Percentiles rank a stretch among this genome's conserved stretches.
Conservation (phyloP, 2,113 vertebrate genomes). For the Centropus bengalensis region DNA sequence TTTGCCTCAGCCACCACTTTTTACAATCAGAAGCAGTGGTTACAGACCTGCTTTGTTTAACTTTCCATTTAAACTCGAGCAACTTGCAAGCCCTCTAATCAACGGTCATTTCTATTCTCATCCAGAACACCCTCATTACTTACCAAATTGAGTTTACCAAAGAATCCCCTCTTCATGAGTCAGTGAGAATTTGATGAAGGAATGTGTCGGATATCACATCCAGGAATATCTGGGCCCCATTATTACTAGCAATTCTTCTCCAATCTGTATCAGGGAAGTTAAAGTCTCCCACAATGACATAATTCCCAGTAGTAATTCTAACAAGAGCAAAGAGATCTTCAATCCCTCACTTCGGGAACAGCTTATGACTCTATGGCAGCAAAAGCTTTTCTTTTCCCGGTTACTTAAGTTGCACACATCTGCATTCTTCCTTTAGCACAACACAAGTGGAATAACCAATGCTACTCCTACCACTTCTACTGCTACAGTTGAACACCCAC, state of each 20-base stretch:
- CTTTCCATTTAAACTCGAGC: conserved; percentile 24
- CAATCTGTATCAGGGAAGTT: conserved; percentile 73
- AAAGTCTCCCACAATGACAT: conserved; percentile 73
- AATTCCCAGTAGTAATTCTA: conserved; percentile 72
- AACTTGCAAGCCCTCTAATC: conserved; percentile 39
- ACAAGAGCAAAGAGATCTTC: conserved; percentile 72
- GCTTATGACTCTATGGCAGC: conserved; percentile 32
- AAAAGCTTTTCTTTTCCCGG: not conserved
- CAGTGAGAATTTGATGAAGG: conserved; percentile 70
- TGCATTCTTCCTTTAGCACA: not conserved
- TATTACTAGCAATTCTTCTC: conserved; percentile 75
- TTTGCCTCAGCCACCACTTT: not conserved
- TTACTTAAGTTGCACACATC: not conserved
- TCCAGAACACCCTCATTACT: conserved; percentile 63
- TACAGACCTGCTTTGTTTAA: not conserved
- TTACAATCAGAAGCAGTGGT: not conserved
- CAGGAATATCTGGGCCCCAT: conserved; percentile 72
- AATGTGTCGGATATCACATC: conserved; percentile 72
- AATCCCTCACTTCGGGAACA: conserved; percentile 63
- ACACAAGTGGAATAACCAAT: not conserved
- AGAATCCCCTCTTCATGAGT: conserved; percentile 72
- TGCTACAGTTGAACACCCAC: not conserved
- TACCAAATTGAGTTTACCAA: conserved; percentile 69
- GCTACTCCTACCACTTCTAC: not conserved
- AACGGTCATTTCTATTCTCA: conserved; percentile 65